These are phyloP conservation scores for Heliothis virescens DNA, from an alignment of 1,140 invertebrate genomes.

Conservation along the genomic window DNA sequence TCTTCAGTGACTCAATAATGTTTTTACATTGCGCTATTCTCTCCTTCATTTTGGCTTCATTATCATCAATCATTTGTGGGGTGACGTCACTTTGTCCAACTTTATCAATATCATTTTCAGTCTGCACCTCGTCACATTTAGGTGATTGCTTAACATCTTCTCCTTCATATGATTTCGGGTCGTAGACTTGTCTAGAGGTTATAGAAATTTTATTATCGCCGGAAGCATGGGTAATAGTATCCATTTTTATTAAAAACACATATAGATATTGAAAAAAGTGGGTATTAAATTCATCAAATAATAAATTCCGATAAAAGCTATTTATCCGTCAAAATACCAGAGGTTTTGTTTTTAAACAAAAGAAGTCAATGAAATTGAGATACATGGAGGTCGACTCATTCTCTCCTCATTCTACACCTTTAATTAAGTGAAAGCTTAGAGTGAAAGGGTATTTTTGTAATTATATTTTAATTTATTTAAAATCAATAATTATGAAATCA, in stretches of 20 bases:
- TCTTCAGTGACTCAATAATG: constrained; percentile 74
- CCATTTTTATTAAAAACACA: constrained; percentile 49
- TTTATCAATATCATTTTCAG: constrained; percentile 22
- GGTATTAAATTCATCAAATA: not conserved
- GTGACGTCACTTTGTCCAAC: constrained; percentile 39
- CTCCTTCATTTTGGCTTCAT: constrained; percentile 70
- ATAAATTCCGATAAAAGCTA: not conserved
- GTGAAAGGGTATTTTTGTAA: too few relatives aligned
- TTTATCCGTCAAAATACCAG: not conserved
- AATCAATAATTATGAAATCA: not conserved
- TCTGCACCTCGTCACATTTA: constrained; percentile 10
- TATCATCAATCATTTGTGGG: constrained; percentile 61
- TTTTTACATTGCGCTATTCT: constrained; percentile 74
- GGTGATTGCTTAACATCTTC: constrained; percentile 8
- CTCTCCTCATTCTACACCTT: too few relatives aligned
- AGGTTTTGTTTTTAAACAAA: constrained; percentile 6
- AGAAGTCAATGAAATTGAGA: not conserved
- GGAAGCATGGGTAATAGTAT: constrained; percentile 55
- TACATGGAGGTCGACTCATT: not conserved
- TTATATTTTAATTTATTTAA: not conserved
- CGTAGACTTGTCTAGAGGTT: constrained; percentile 3
- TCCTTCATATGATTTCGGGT: constrained; percentile 18
- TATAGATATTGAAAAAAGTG: constrained; percentile 3
- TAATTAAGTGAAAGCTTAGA: too few relatives aligned
- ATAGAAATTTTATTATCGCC: constrained; percentile 56